phyloP scores from a whole-genome alignment of 2,888 invertebrate species.

The Pristionchus japonicus region DNA sequence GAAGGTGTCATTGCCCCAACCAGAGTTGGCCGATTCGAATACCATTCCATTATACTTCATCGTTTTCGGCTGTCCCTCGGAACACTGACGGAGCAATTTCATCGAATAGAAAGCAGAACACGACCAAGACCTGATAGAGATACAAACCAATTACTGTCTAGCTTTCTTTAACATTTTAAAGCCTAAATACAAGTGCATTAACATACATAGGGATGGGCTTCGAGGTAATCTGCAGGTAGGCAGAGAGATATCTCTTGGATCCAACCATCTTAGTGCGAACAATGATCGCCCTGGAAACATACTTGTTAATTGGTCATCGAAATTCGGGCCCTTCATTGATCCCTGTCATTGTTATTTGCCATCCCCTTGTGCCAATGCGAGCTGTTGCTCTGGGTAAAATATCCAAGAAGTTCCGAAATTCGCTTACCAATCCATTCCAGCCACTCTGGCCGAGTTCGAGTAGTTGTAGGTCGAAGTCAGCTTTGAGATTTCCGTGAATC shows the following conservation, averaged over 20 bases:
- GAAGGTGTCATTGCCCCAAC: background rate
- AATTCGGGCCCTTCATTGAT: too few relatives aligned
- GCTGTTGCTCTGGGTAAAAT: too few relatives aligned
- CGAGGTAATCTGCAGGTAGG: background rate
- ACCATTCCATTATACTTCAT: background rate
- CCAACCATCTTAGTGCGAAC: background rate
- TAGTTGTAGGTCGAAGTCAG: background rate
- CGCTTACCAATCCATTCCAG: too few relatives aligned
- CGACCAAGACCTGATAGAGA: background rate
- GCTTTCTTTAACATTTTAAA: background rate
- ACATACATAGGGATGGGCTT: background rate
- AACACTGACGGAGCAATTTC: background rate
- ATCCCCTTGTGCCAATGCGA: too few relatives aligned
- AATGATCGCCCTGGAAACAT: background rate
- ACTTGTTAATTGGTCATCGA: too few relatives aligned
- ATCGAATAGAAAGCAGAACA: background rate
- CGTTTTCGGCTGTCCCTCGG: background rate
- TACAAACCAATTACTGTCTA: too few relatives aligned
- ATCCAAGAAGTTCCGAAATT: too few relatives aligned
- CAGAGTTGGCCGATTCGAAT: background rate
- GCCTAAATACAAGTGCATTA: background rate
- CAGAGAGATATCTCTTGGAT: background rate
- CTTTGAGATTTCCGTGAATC: background rate
- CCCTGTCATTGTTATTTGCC: too few relatives aligned
- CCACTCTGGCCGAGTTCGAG: too few relatives aligned